Percentiles rank a stretch among this genome's conserved stretches.
These are phyloP conservation scores for Dolichoris vasculosae DNA, from an alignment of 1,140 invertebrate genomes.

Conservation along the genomic window DNA sequence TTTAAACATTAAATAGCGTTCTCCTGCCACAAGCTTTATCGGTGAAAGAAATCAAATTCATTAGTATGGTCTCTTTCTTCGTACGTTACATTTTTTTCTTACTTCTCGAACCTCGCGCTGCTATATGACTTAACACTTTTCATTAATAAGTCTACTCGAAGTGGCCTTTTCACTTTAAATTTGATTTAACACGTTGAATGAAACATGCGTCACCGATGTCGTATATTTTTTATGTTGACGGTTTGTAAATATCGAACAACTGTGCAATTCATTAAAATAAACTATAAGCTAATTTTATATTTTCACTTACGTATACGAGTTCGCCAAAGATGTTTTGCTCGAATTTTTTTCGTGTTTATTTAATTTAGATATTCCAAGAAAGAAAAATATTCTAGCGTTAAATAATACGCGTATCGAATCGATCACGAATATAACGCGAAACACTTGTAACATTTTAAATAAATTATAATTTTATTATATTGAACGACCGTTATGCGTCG, in stretches of 20 bases:
- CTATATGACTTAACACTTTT: conserved; percentile 17
- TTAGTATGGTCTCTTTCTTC: conserved; percentile 23
- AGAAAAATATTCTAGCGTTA: not conserved
- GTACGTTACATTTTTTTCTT: conserved; percentile 1
- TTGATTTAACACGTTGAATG: not conserved
- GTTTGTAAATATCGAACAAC: conserved; percentile 1
- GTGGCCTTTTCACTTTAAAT: conserved; percentile 11
- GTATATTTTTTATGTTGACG: not conserved
- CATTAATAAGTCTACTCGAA: conserved; percentile 20
- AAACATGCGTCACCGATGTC: not conserved
- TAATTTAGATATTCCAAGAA: conserved; percentile 8
- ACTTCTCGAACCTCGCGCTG: not conserved
- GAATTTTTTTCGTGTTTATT: not conserved
- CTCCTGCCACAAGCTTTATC: conserved; percentile 46
- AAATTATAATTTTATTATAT: not conserved
- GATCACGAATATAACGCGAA: not conserved
- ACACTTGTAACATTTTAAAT: not conserved
- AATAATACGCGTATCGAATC: not conserved
- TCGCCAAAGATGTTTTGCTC: not conserved
- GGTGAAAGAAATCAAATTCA: conserved; percentile 57
- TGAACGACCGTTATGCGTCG: not conserved
- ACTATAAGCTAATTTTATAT: conserved; percentile 10
- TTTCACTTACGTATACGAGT: not conserved
- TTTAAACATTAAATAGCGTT: conserved; percentile 56
- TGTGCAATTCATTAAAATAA: conserved; percentile 18